Percentiles rank a stretch among this genome's conserved stretches.
Evolutionary conservation across 2,888 invertebrate genomes (phyloP).

Genomic region (Lacanobia wlatinum): DNA sequence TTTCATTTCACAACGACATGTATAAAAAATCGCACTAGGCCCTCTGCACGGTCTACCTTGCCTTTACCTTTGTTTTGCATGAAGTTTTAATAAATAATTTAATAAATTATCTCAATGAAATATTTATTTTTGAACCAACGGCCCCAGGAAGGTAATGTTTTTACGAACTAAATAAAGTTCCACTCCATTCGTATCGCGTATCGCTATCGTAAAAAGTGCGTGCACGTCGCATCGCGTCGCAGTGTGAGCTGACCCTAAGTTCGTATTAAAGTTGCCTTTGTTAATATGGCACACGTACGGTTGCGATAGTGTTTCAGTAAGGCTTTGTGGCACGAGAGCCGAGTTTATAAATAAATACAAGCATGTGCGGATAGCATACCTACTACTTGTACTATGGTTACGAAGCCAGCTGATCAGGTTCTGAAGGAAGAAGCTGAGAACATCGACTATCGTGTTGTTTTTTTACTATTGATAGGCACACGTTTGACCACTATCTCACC

Average conservation of each 20-base stretch:
- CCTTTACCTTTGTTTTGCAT: too few species aligned
- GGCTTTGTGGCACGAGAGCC: constrained; percentile 39
- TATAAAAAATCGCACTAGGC: too few species aligned
- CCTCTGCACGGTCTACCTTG: neutral
- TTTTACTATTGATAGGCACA: too few species aligned
- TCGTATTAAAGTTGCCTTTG: constrained; percentile 59
- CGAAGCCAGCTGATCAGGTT: neutral
- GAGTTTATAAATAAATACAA: constrained; percentile 29
- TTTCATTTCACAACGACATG: too few species aligned
- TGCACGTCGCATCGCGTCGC: neutral
- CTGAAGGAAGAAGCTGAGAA: neutral
- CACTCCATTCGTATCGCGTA: too few species aligned
- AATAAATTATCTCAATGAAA: too few species aligned
- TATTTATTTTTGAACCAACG: too few species aligned
- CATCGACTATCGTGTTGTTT: neutral
- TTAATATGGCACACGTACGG: constrained; percentile 47
- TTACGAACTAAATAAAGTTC: neutral
- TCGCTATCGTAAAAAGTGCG: neutral
- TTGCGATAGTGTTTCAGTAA: constrained; percentile 43
- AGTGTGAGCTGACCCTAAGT: constrained; percentile 5
- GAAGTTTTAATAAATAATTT: too few species aligned
- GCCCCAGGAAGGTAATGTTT: too few species aligned
- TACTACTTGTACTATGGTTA: neutral
- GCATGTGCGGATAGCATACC: neutral
- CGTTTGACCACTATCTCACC: too few species aligned